phyloP scores from a whole-genome alignment of 1,140 invertebrate species.

The Sinonovacula constricta region DNA sequence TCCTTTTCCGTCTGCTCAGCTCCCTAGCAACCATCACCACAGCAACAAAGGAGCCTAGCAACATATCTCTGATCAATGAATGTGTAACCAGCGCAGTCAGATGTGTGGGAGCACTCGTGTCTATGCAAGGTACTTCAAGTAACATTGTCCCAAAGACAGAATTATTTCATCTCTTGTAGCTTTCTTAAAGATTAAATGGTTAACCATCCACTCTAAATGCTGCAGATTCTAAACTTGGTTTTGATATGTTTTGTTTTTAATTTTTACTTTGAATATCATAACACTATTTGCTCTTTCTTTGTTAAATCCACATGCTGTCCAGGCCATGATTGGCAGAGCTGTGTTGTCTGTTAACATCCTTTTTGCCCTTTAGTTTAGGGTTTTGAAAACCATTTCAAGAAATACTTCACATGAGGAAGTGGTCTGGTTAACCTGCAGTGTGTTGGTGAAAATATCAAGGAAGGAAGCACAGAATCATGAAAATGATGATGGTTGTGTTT shows the following conservation, averaged over 20 bases:
- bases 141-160: neutral
- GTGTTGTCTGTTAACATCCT: too few relatives aligned
- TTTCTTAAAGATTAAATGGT: neutral
- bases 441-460: too few relatives aligned
- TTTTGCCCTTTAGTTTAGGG: too few relatives aligned
- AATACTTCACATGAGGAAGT: too few relatives aligned
- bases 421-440: too few relatives aligned
- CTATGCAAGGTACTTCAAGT: constrained; percentile 42
- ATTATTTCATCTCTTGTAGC: neutral
- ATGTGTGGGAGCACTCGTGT: constrained; percentile 32
- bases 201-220: neutral
- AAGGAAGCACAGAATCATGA: too few relatives aligned
- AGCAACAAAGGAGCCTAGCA: neutral
- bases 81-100: constrained; percentile 23
- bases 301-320: neutral
- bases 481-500: too few relatives aligned
- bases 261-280: neutral
- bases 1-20: constrained; percentile 21
- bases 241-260: neutral
- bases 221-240: neutral
- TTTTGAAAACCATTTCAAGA: too few relatives aligned
- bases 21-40: neutral
- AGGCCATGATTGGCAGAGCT: too few relatives aligned
- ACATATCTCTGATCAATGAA: constrained; percentile 17
- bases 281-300: neutral